phyloP scores from a whole-genome alignment of 2,113 vertebrate genomes.

The Ophiodon elongatus region DNA sequence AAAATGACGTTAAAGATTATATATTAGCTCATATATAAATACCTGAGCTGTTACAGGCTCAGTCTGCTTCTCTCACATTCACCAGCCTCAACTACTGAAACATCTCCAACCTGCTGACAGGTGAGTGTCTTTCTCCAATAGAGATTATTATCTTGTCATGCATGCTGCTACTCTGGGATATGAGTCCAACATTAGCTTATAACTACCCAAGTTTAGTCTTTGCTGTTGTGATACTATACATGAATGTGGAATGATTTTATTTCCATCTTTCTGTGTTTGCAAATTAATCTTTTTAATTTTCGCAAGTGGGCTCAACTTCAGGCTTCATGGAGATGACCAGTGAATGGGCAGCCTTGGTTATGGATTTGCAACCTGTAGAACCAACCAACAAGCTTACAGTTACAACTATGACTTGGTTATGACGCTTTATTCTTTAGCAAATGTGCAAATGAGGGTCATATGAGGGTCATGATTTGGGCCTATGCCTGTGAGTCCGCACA shows the following conservation, averaged over 20 bases:
- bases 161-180: not conserved
- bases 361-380: not conserved
- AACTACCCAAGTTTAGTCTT: not conserved
- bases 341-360: conserved; percentile 53
- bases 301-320: conserved; percentile 41
- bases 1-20: not conserved
- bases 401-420: not conserved
- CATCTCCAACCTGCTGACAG: conserved; percentile 35
- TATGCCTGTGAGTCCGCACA: not conserved
- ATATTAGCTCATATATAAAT: not conserved
- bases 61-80: too few relatives aligned
- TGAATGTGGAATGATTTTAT: not conserved
- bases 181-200: not conserved
- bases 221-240: not conserved
- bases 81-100: too few relatives aligned
- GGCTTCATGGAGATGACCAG: conserved; percentile 49
- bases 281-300: not conserved
- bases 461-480: not conserved
- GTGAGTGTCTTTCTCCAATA: not conserved
- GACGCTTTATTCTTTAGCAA: not conserved
- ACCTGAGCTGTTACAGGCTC: too few relatives aligned
- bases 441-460: not conserved
- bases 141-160: not conserved
- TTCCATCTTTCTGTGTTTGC: not conserved
- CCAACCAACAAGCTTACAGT: not conserved